Conservation (phyloP, 2,888 invertebrate genomes). For the Andricus curvator region DNA sequence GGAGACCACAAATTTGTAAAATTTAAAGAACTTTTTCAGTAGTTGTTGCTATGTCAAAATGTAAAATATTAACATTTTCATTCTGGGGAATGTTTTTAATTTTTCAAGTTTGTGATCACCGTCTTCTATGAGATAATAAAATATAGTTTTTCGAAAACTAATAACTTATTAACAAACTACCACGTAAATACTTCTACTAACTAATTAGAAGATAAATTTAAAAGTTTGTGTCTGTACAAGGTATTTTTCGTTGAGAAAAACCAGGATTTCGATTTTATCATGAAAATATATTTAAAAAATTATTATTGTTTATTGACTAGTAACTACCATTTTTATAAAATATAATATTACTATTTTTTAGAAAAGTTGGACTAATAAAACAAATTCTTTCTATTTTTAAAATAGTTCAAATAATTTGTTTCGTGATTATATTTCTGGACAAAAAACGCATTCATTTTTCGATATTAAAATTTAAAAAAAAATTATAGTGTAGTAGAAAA, state of each 20-base stretch:
- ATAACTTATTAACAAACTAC: background rate
- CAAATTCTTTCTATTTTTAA: too few relatives aligned
- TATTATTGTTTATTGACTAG: too few relatives aligned
- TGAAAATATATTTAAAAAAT: too few relatives aligned
- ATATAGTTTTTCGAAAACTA: background rate
- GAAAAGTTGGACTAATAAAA: too few relatives aligned
- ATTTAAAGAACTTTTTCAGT: background rate
- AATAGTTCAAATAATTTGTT: too few relatives aligned
- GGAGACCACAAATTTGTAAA: background rate
- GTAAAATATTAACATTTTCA: background rate
- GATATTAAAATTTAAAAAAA: background rate
- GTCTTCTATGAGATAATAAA: background rate
- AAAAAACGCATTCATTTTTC: background rate
- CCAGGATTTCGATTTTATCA: too few relatives aligned
- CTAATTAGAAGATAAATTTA: background rate
- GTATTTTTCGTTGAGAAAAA: background rate
- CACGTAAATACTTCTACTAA: background rate
- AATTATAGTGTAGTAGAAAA: background rate
- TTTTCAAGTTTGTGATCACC: slow-evolving; percentile 14
- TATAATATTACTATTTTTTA: too few relatives aligned
- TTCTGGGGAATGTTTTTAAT: background rate
- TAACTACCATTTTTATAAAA: too few relatives aligned
- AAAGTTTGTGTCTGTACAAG: background rate
- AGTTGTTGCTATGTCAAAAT: too few relatives aligned
- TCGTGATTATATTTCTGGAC: background rate